Conservation (phyloP, 2,797 vertebrate species). For the Bucorvus abyssinicus region DNA sequence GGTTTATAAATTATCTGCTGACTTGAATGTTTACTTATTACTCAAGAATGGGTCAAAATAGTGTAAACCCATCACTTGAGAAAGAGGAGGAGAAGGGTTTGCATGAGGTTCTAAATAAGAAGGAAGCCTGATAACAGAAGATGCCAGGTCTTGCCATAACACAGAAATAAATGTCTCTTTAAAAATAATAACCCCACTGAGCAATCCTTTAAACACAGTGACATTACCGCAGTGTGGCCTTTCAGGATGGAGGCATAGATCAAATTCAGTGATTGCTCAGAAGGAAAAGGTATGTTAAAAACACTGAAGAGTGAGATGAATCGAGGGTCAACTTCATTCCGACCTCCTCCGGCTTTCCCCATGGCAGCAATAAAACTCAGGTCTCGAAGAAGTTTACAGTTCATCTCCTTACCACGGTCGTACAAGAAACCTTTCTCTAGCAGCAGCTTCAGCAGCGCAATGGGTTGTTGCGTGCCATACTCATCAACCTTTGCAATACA, state of each 20-base stretch:
- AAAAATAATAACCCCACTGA: background rate
- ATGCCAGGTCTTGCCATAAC: background rate
- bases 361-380: slow-evolving; percentile 92
- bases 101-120: background rate
- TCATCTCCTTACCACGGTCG: slow-evolving; percentile 91
- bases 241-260: slow-evolving; percentile 92
- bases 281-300: slow-evolving; percentile 90
- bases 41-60: background rate
- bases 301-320: slow-evolving; percentile 93
- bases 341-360: slow-evolving; percentile 95
- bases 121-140: background rate
- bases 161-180: background rate
- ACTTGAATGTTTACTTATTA: background rate
- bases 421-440: slow-evolving; percentile 91
- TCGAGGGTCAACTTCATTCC: slow-evolving; percentile 91
- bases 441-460: slow-evolving; percentile 91
- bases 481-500: slow-evolving; percentile 84
- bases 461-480: slow-evolving; percentile 96
- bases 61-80: background rate
- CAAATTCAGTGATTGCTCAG: slow-evolving; percentile 83
- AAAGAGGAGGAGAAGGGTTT: background rate
- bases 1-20: background rate
- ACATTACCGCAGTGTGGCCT: slow-evolving; percentile 87
- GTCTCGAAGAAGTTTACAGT: slow-evolving; percentile 89
- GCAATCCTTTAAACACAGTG: background rate